Percentiles rank a stretch among this genome's conserved stretches.
phyloP scores from a whole-genome alignment of 2,888 invertebrate species.

The Drosophila neutralis region DNA sequence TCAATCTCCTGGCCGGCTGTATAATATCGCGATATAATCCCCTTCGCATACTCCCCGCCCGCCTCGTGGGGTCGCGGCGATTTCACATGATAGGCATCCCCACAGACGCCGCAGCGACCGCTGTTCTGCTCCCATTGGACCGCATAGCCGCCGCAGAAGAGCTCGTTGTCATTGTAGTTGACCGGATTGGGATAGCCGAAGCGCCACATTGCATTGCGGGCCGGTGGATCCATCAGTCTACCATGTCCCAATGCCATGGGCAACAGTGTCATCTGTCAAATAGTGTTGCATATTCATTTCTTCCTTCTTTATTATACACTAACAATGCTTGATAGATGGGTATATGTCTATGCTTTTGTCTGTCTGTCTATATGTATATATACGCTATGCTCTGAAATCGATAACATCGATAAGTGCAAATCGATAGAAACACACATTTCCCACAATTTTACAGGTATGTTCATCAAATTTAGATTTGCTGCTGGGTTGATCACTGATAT shows the following conservation, averaged over 20 bases:
- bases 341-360: neutral
- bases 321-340: neutral
- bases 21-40: conserved; percentile 92
- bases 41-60: conserved; percentile 93
- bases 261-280: conserved; percentile 33
- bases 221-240: conserved; percentile 95
- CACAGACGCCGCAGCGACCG: conserved; percentile 95
- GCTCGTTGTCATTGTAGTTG: conserved; percentile 97
- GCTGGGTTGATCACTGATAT: neutral
- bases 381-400: neutral
- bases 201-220: conserved; percentile 97
- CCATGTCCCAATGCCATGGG: conserved; percentile 90
- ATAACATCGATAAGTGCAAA: neutral
- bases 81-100: conserved; percentile 91
- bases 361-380: neutral
- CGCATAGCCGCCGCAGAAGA: conserved; percentile 96
- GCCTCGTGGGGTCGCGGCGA: conserved; percentile 94
- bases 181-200: conserved; percentile 97
- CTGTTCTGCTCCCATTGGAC: conserved; percentile 94
- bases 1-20: conserved; percentile 94
- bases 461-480: too few relatives aligned
- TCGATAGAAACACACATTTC: neutral
- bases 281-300: neutral
- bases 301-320: neutral
- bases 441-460: neutral